Evolutionary conservation across 2,888 invertebrate species (phyloP).

Genomic region (Scaeva pyrastri): DNA sequence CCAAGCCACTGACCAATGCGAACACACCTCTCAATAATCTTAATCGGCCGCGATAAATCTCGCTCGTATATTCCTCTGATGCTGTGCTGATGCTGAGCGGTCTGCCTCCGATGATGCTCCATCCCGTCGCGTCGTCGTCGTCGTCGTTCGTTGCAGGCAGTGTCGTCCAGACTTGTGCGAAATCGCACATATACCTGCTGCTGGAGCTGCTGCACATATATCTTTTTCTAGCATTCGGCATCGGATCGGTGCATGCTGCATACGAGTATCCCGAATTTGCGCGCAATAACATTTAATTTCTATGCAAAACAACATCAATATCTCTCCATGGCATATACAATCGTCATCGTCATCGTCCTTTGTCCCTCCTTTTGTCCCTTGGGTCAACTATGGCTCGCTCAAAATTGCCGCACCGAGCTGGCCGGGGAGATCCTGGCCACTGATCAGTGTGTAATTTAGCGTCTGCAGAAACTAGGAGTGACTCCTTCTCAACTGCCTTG

Average conservation of each 20-base stretch:
- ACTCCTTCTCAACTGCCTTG: slow-evolving; percentile 42
- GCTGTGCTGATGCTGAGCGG: not conserved
- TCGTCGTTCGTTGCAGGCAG: no score
- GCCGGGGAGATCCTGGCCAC: slow-evolving; percentile 58
- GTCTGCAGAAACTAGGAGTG: slow-evolving; percentile 63
- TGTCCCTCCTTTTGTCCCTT: not conserved
- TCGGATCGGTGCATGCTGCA: slow-evolving; percentile 16
- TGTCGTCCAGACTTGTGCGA: not conserved
- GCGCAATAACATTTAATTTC: slow-evolving; percentile 75
- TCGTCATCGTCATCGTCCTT: not conserved
- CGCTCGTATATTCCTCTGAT: slow-evolving; percentile 2
- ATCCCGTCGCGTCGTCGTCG: not conserved
- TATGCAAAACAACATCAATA: slow-evolving; percentile 74
- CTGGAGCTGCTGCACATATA: slow-evolving; percentile 7
- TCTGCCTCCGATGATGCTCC: not conserved
- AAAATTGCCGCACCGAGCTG: no score
- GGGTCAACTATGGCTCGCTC: slow-evolving; percentile 40
- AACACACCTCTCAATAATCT: slow-evolving; percentile 76
- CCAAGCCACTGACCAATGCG: slow-evolving; percentile 64
- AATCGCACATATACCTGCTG: slow-evolving; percentile 4
- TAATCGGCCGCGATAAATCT: slow-evolving; percentile 74
- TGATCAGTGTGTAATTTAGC: slow-evolving; percentile 68
- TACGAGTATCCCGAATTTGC: slow-evolving; percentile 56
- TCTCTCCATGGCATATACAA: slow-evolving; percentile 4
- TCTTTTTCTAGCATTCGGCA: slow-evolving; percentile 51